Evolutionary conservation across 2,888 invertebrate species (phyloP), one percentile per base, ranked within the genome.

Genomic region (Strigamia maritima): DNA sequence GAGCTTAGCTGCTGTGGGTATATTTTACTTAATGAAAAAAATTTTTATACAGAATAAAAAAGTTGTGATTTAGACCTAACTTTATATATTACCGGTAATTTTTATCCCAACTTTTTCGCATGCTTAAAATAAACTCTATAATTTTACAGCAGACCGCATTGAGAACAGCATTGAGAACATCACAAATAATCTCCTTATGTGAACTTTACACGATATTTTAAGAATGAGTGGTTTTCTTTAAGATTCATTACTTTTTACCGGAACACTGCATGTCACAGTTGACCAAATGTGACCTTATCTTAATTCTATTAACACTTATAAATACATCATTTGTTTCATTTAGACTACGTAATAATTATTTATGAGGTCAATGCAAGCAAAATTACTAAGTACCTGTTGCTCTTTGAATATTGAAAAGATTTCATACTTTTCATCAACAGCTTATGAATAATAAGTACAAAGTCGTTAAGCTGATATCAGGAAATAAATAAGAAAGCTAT

Each of bases 401-500:
- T 54, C 54, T n/a, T n/a, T n/a, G n/a, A 54, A 3, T 19, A 54
- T 19, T 19, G 54, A 19, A 19, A 54, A 54, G 19, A 54, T 19
- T 54, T 19, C 3, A 8, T 54, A 4, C 54, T 8, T n/a, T 3
- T 22, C 54, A 54, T 26, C 28, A 70, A n/a, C 28, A 70, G 22
- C 24, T 19, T 54, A 26, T 70, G 26, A 26, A 12, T 70, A 70
- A 28, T 70, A 70, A 70, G 14, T 54, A 54, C 19, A 22, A 70
- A 28, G 28, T 28, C 70, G 26, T 70, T 28, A 26, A 70, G 12
- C 70, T 28, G 28, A 24, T 70, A 49, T 14, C 70, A 70, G 70
- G 70, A 70, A 70, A 70, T 70, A 70, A 70, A 19, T 26, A 70
- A 28, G 54, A 70, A 28, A 26, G 70, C 70, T 70, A 70, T 70